Conservation (phyloP, 2,113 vertebrate genomes). For the Callorhinus ursinus region DNA sequence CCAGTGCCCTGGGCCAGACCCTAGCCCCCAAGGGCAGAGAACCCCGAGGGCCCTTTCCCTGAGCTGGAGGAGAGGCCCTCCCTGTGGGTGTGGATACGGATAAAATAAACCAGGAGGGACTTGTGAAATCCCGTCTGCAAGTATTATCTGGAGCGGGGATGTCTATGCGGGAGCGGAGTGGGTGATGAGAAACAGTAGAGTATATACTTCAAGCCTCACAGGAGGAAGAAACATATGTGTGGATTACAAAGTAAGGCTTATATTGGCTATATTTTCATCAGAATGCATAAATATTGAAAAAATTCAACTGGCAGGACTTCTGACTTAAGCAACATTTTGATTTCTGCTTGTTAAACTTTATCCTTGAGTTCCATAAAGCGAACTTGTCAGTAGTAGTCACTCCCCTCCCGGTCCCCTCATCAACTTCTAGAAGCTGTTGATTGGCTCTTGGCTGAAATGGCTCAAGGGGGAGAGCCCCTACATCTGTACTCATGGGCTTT, state of each 20-base stretch:
- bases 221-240: not conserved
- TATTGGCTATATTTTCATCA: not conserved
- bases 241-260: not conserved
- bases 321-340: not conserved
- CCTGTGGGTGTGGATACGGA: not conserved
- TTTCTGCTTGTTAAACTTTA: not conserved
- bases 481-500: not conserved
- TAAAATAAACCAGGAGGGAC: not conserved
- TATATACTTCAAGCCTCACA: too few species aligned
- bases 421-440: not conserved
- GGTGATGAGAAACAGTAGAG: not conserved
- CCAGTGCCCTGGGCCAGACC: accelerated
- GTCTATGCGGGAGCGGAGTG: too few species aligned
- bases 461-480: not conserved
- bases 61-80: not conserved
- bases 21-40: not conserved
- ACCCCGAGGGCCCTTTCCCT: not conserved
- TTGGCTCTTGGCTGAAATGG: not conserved
- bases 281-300: not conserved
- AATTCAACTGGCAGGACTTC: not conserved
- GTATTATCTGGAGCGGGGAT: not conserved
- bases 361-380: not conserved
- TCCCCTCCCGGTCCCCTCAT: accelerated
- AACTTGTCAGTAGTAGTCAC: not conserved
- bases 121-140: not conserved